These are phyloP conservation scores for Brachylomia viminalis DNA, from an alignment of 2,888 invertebrate species.

Conservation along the genomic window DNA sequence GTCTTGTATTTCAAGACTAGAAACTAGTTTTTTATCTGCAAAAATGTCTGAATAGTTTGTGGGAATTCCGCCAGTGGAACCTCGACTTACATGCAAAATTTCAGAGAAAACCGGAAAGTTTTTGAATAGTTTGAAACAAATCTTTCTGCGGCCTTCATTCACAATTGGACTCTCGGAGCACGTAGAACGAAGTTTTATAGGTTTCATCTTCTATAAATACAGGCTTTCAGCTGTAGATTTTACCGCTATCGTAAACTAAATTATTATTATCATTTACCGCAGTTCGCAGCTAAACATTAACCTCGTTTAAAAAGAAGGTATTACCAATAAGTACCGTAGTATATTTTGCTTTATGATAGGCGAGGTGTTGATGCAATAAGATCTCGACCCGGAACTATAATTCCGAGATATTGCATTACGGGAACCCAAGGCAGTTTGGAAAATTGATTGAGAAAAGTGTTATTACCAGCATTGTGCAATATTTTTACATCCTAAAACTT, in stretches of 20 bases:
- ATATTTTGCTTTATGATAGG: conserved; percentile 11
- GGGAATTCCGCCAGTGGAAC: conserved; percentile 35
- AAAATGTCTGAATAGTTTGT: conserved; percentile 48
- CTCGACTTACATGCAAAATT: conserved; percentile 49
- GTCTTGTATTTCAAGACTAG: conserved; percentile 27
- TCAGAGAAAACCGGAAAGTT: conserved; percentile 46
- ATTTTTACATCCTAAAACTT: conserved; percentile 27
- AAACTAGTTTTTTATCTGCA: conserved; percentile 42
- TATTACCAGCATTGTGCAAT: conserved; percentile 28
- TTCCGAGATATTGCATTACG: conserved; percentile 37
- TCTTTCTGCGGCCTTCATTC: conserved; percentile 56
- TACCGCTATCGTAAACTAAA: conserved; percentile 23
- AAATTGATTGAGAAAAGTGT: conserved; percentile 30
- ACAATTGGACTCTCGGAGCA: conserved; percentile 38
- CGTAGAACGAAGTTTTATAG: conserved; percentile 35
- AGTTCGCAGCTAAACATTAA: conserved; percentile 2
- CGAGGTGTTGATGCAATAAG: conserved; percentile 29
- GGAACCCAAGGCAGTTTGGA: conserved; percentile 1
- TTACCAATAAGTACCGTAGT: conserved; percentile 14
- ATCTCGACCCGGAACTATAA: conserved; percentile 39
- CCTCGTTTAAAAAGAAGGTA: conserved; percentile 4
- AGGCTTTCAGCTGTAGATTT: conserved; percentile 19
- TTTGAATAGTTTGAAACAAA: conserved; percentile 61
- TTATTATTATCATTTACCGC: conserved; percentile 6
- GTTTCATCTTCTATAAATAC: conserved; percentile 31